Conservation (phyloP, 1,140 invertebrate species). For the Drosophila punjabiensis region DNA sequence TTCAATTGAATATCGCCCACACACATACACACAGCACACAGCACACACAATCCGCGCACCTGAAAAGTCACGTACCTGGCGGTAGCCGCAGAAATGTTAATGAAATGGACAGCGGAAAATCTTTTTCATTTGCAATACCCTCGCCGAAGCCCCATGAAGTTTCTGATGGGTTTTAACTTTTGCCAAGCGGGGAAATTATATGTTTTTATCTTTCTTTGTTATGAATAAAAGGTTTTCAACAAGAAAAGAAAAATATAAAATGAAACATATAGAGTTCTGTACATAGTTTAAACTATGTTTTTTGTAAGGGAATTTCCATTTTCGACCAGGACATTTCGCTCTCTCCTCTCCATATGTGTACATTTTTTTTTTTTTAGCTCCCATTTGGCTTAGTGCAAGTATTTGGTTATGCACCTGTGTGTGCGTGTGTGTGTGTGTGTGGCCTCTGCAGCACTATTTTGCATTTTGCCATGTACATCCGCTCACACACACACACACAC, state of each 20-base stretch:
- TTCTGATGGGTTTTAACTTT: neutral
- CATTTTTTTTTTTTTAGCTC: neutral
- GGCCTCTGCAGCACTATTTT: slow-evolving; percentile 37
- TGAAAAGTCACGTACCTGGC: slow-evolving; percentile 48
- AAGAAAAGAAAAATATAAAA: neutral
- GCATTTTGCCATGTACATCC: slow-evolving; percentile 45
- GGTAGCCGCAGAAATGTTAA: slow-evolving; percentile 60
- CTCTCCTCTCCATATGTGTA: neutral
- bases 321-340: neutral
- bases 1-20: slow-evolving; percentile 46
- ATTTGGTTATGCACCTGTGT: slow-evolving; percentile 31
- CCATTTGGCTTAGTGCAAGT: slow-evolving; percentile 28
- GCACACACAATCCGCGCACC: slow-evolving; percentile 20
- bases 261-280: neutral
- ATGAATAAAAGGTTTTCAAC: neutral
- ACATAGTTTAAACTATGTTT: neutral
- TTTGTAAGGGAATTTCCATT: neutral
- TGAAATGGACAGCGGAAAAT: slow-evolving; percentile 66
- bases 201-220: neutral
- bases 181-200: neutral
- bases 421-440: slow-evolving; percentile 13
- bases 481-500: slow-evolving; percentile 12
- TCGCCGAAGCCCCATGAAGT: neutral
- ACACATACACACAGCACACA: slow-evolving; percentile 4
- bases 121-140: slow-evolving; percentile 28